These are phyloP conservation scores for Vulpes vulpes DNA, from an alignment of 2,113 vertebrate species.

Conservation along the genomic window DNA sequence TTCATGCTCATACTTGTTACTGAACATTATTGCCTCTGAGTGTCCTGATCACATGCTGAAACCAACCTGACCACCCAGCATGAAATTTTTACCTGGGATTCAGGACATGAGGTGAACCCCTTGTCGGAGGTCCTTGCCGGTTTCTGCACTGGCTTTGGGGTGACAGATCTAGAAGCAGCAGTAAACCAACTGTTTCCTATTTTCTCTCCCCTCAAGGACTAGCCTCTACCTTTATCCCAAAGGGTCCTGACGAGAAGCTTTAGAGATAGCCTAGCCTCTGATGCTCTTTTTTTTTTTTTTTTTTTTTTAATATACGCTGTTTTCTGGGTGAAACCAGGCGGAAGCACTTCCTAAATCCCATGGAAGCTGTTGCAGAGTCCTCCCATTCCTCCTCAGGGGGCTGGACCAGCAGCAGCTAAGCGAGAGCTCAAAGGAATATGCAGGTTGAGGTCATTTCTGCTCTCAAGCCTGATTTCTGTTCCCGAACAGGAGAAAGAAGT, in stretches of 20 bases:
- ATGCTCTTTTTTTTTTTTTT: too few species aligned
- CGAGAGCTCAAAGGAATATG: not conserved
- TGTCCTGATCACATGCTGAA: not conserved
- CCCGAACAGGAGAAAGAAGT: not conserved
- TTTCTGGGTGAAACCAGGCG: not conserved
- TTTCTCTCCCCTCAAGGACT: not conserved
- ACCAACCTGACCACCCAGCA: slow-evolving; percentile 60
- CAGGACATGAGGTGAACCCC: not conserved
- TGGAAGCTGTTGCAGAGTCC: not conserved
- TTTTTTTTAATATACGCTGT: not conserved
- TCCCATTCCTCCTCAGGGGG: not conserved
- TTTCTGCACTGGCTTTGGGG: not conserved
- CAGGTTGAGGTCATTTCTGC: slow-evolving; percentile 15
- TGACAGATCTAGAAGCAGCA: not conserved
- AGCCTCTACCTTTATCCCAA: not conserved
- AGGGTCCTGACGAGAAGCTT: not conserved
- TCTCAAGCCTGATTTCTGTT: slow-evolving; percentile 13
- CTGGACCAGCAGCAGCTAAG: not conserved
- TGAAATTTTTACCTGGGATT: slow-evolving; percentile 16
- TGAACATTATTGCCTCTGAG: slow-evolving; percentile 40
- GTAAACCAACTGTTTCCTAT: not conserved
- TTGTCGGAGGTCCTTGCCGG: not conserved
- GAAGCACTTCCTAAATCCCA: not conserved
- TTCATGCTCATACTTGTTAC: slow-evolving; percentile 68
- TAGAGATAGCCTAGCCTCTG: not conserved